phyloP scores from a whole-genome alignment of 2,797 vertebrate genomes.

The Brachyrhaphis roseni region DNA sequence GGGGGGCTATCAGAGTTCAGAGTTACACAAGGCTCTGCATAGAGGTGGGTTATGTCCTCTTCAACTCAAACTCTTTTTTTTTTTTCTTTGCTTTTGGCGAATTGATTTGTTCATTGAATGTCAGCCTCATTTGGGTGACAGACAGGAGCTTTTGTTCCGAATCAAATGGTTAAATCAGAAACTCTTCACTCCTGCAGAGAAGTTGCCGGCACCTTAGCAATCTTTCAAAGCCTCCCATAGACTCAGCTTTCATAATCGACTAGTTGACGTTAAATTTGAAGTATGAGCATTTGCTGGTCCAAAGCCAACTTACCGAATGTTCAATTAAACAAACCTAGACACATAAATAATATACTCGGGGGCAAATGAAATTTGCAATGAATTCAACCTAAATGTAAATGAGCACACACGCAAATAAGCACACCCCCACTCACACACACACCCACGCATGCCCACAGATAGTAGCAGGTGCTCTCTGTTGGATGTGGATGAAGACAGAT shows the following conservation, averaged over 20 bases:
- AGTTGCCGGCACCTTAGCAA: slow-evolving; percentile 18
- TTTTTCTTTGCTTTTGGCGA: background rate
- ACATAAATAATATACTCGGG: background rate
- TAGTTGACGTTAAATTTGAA: background rate
- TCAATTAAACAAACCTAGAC: background rate
- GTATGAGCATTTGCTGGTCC: background rate
- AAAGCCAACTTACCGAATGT: background rate
- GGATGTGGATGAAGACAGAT: slow-evolving; percentile 84
- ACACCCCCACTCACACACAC: background rate
- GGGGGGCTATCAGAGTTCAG: background rate
- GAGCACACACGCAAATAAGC: slow-evolving; percentile 7
- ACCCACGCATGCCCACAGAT: slow-evolving; percentile 36
- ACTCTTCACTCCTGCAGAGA: slow-evolving; percentile 38
- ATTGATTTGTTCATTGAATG: slow-evolving; percentile 39
- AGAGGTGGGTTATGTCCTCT: slow-evolving; percentile 14
- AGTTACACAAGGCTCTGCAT: slow-evolving; percentile 8
- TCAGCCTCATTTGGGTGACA: slow-evolving; percentile 30
- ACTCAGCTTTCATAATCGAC: slow-evolving; percentile 26
- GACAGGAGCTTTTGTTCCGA: slow-evolving; percentile 16
- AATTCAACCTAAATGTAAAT: slow-evolving; percentile 27
- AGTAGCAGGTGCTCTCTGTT: slow-evolving; percentile 84
- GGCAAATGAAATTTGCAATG: slow-evolving; percentile 16
- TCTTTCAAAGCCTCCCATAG: slow-evolving; percentile 35
- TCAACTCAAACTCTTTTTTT: background rate
- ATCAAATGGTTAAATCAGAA: slow-evolving; percentile 50